These are phyloP conservation scores for Syndactyla subalaris DNA, from an alignment of 2,797 vertebrate genomes.

Conservation along the genomic window DNA sequence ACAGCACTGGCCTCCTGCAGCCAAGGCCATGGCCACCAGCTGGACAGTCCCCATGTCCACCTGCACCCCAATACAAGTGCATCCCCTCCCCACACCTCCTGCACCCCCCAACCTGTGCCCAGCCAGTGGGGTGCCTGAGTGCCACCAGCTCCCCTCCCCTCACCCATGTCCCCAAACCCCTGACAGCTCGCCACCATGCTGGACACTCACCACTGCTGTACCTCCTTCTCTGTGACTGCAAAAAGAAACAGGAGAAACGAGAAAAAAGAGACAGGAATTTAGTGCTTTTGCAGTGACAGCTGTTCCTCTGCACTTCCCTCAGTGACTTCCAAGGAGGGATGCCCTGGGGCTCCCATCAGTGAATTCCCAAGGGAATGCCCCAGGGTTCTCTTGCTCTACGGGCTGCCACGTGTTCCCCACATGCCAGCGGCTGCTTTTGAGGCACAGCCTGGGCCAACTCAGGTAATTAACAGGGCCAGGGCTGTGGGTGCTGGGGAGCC, in stretches of 20 bases:
- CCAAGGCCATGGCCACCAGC: neutral
- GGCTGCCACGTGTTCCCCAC: rapidly evolving
- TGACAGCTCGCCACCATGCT: neutral
- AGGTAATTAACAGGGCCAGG: rapidly evolving
- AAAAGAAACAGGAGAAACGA: conserved; percentile 58
- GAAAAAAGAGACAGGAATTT: neutral
- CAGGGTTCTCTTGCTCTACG: rapidly evolving
- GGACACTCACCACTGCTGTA: conserved; percentile 86
- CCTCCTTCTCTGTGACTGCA: conserved; percentile 87
- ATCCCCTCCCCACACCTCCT: neutral
- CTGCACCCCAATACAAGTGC: neutral
- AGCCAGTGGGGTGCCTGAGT: rapidly evolving
- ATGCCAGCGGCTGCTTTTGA: neutral
- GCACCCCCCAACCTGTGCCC: rapidly evolving
- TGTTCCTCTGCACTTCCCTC: neutral
- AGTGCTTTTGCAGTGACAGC: neutral
- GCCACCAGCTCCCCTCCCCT: neutral
- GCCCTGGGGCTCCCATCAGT: neutral
- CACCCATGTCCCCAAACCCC: rapidly evolving
- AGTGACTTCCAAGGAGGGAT: neutral
- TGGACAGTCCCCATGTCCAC: neutral
- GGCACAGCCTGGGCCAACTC: neutral
- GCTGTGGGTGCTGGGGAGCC: neutral
- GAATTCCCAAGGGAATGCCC: neutral
- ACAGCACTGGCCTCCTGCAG: neutral